Percentiles rank a stretch among this genome's conserved stretches.
Conservation (phyloP, 2,888 invertebrate genomes). For the Andricus curvator region DNA sequence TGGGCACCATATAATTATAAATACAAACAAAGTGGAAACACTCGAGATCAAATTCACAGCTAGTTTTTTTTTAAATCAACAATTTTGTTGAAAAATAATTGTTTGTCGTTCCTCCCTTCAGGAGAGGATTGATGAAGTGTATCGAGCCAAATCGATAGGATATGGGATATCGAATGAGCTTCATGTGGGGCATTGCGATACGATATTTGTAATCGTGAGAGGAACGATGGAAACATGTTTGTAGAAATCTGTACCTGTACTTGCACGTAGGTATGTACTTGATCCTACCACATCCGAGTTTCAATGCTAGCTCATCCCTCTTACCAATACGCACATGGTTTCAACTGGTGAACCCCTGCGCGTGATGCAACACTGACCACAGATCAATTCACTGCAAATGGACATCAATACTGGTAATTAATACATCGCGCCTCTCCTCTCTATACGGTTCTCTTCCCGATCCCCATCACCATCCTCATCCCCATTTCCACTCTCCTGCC, state of each 20-base stretch:
- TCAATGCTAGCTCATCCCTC: constrained; percentile 71
- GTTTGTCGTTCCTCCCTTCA: no score
- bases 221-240: constrained; percentile 51
- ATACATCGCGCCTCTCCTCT: constrained; percentile 77
- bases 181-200: constrained; percentile 12
- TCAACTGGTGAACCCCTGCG: constrained; percentile 75
- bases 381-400: constrained; percentile 79
- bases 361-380: constrained; percentile 78
- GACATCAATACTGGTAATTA: constrained; percentile 79
- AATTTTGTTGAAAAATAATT: no score
- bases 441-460: constrained; percentile 53
- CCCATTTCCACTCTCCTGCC: constrained; percentile 7
- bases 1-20: no score
- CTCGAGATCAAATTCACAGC: no score
- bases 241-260: constrained; percentile 26
- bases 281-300: constrained; percentile 55
- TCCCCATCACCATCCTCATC: constrained; percentile 19
- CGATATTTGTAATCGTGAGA: constrained; percentile 43
- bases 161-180: constrained; percentile 29
- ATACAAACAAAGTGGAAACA: no score
- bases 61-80: no score
- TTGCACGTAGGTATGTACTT: constrained; percentile 12
- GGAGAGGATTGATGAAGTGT: neutral
- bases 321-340: constrained; percentile 66
- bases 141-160: neutral